Percentiles rank a stretch among this genome's conserved stretches.
phyloP scores from a whole-genome alignment of 1,140 invertebrate species.

The Drosophila sturtevanti region DNA sequence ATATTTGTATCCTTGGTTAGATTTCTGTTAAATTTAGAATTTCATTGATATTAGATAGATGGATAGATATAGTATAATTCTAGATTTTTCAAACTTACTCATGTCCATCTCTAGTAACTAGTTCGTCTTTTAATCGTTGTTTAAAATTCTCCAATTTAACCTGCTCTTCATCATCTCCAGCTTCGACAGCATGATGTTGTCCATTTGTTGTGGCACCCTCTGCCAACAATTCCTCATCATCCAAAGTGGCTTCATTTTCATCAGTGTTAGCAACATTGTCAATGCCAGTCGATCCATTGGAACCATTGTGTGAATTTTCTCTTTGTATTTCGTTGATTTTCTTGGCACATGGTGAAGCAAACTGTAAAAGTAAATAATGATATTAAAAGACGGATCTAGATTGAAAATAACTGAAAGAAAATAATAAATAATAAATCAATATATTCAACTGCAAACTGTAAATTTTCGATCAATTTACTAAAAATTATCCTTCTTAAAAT shows the following conservation, averaged over 20 bases:
- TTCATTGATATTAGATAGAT: slow-evolving; percentile 38
- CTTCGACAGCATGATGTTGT: slow-evolving; percentile 27
- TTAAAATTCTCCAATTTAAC: slow-evolving; percentile 88
- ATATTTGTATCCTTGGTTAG: slow-evolving; percentile 87
- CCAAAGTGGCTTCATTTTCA: slow-evolving; percentile 58
- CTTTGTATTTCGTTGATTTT: slow-evolving; percentile 69
- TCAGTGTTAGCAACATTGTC: slow-evolving; percentile 26
- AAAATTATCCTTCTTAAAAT: too few relatives aligned
- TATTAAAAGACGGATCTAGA: not conserved
- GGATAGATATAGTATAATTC: slow-evolving; percentile 4
- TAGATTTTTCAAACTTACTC: slow-evolving; percentile 85
- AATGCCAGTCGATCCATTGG: slow-evolving; percentile 48
- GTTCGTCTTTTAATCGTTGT: slow-evolving; percentile 89
- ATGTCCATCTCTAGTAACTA: slow-evolving; percentile 91
- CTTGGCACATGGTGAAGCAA: slow-evolving; percentile 68
- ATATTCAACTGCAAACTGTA: too few relatives aligned
- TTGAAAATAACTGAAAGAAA: too few relatives aligned
- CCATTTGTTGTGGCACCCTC: slow-evolving; percentile 51
- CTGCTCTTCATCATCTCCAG: slow-evolving; percentile 81
- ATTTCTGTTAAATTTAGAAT: slow-evolving; percentile 83
- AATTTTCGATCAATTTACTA: too few relatives aligned
- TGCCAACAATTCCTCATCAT: slow-evolving; percentile 72
- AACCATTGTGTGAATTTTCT: slow-evolving; percentile 46
- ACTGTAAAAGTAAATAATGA: slow-evolving; percentile 32
- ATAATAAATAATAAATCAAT: too few relatives aligned